Evolutionary conservation across 2,888 invertebrate genomes (phyloP).

Genomic region (Tetanocera ferruginea): DNA sequence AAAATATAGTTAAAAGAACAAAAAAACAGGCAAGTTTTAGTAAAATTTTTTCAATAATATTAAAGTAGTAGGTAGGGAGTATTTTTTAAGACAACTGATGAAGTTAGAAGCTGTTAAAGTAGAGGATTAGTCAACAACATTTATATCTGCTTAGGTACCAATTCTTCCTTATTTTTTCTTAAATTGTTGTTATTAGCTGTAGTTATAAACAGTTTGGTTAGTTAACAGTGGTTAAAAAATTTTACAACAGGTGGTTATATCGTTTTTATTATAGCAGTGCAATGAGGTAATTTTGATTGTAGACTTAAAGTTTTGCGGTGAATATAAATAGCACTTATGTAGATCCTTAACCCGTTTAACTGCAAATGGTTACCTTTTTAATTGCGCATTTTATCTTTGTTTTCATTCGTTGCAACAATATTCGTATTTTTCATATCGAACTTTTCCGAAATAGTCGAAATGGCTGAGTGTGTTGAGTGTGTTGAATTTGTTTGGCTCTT

Average conservation of each 20-base stretch:
- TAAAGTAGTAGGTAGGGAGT: neutral
- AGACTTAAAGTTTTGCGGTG: no score
- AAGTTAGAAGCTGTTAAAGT: no score
- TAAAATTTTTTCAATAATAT: neutral
- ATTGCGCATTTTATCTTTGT: constrained; percentile 38
- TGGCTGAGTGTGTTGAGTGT: constrained; percentile 48
- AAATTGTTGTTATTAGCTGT: no score
- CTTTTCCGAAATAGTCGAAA: constrained; percentile 52
- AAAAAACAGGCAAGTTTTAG: neutral
- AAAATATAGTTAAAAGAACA: neutral
- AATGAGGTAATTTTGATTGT: no score
- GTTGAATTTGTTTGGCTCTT: constrained; percentile 62
- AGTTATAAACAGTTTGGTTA: no score
- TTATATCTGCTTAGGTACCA: no score
- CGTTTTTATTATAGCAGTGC: no score
- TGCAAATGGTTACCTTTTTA: constrained; percentile 38
- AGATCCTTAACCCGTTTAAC: no score
- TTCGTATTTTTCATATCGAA: constrained; percentile 52
- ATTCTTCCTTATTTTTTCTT: no score
- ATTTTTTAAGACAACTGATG: no score
- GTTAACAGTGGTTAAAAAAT: neutral
- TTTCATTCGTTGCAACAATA: constrained; percentile 37
- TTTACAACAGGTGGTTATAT: neutral
- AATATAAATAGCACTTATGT: no score
- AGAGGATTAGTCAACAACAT: no score